Percentiles rank a stretch among this genome's conserved stretches.
Conservation (phyloP, 2,888 invertebrate species). For the Thymelicus sylvestris region DNA sequence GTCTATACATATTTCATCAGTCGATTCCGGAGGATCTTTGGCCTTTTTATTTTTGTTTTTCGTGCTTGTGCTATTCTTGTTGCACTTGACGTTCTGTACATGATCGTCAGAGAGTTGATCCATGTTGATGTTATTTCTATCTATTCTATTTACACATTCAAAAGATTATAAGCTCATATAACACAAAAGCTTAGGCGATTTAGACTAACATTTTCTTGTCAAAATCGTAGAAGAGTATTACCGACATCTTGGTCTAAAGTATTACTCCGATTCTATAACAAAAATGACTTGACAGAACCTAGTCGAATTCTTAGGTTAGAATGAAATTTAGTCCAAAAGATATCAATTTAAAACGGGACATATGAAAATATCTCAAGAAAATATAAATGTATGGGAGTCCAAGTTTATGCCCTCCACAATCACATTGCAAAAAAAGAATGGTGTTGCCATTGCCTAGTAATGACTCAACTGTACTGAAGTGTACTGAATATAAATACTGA, state of each 20-base stretch:
- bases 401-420: slow-evolving; percentile 66
- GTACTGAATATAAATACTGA: no score
- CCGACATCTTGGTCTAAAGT: slow-evolving; percentile 79
- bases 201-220: slow-evolving; percentile 76
- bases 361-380: slow-evolving; percentile 64
- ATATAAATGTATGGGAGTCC: slow-evolving; percentile 62
- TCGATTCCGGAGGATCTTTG: slow-evolving; percentile 76
- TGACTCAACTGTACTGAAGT: neutral
- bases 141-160: slow-evolving; percentile 78
- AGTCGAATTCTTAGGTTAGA: slow-evolving; percentile 51
- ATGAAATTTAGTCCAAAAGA: slow-evolving; percentile 53
- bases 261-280: slow-evolving; percentile 56
- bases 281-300: slow-evolving; percentile 55
- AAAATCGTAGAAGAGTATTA: slow-evolving; percentile 77
- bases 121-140: slow-evolving; percentile 70
- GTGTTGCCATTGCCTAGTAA: slow-evolving; percentile 41
- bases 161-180: slow-evolving; percentile 66
- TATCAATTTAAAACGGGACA: slow-evolving; percentile 55
- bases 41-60: slow-evolving; percentile 79
- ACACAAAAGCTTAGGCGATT: slow-evolving; percentile 61
- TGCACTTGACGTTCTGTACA: slow-evolving; percentile 73
- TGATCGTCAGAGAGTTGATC: slow-evolving; percentile 74
- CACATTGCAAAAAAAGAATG: slow-evolving; percentile 76
- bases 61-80: slow-evolving; percentile 69
- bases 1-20: slow-evolving; percentile 66